These are phyloP conservation scores for Parambassis ranga DNA, from an alignment of 2,797 vertebrate species.

Conservation along the genomic window DNA sequence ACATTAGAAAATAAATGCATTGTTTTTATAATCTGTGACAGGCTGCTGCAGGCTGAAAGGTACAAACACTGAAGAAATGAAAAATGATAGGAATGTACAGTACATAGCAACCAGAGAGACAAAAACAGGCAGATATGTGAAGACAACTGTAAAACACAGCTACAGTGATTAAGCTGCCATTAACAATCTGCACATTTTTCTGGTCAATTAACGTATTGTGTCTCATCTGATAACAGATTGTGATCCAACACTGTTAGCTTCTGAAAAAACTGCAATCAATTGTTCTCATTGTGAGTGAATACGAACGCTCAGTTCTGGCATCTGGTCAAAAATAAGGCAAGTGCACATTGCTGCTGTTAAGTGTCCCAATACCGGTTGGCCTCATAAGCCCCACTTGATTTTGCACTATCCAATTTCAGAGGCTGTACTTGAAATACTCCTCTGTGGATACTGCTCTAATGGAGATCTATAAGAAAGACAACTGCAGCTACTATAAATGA, in stretches of 20 bases:
- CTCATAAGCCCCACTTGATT: slow-evolving; percentile 46
- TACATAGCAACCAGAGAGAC: slow-evolving; percentile 57
- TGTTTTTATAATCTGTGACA: slow-evolving; percentile 46
- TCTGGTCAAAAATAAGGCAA: slow-evolving; percentile 17
- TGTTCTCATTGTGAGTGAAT: slow-evolving; percentile 4
- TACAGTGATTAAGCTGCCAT: slow-evolving; percentile 28
- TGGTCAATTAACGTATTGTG: background rate
- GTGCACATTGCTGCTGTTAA: background rate
- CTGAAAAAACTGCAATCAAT: background rate
- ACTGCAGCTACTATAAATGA: slow-evolving; percentile 35
- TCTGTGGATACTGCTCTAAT: slow-evolving; percentile 11
- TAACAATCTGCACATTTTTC: slow-evolving; percentile 5
- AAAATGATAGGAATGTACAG: slow-evolving; percentile 45
- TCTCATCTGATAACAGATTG: background rate
- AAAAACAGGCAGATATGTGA: slow-evolving; percentile 13
- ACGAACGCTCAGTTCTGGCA: background rate
- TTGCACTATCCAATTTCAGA: slow-evolving; percentile 40
- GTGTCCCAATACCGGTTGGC: slow-evolving; percentile 1
- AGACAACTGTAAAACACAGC: slow-evolving; percentile 8
- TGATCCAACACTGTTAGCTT: background rate
- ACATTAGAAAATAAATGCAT: slow-evolving; percentile 40
- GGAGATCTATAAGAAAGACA: slow-evolving; percentile 29
- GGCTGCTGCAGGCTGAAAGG: slow-evolving; percentile 39
- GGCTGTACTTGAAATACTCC: slow-evolving; percentile 50
- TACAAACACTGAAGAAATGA: slow-evolving; percentile 56